Evolutionary conservation across 2,888 invertebrate species (phyloP), one percentile per base, ranked within the genome.

Genomic region (Limnephilus marmoratus): DNA sequence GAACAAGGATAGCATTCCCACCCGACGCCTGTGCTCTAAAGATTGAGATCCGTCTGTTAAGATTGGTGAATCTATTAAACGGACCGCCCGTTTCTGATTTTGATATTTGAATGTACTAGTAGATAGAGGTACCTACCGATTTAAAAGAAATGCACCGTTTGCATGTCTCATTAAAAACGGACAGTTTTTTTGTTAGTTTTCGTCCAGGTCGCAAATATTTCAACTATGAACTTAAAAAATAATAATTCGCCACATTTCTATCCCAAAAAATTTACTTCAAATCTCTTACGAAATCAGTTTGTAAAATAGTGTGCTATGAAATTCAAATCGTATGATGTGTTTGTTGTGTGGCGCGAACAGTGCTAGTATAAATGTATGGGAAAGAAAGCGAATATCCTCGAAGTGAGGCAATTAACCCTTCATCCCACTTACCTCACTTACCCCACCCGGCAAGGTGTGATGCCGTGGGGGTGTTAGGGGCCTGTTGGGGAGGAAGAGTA

Each of bases 401-500:
- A 29, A 45, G 34, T 82, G 81, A 45, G 45, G 81, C 90, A 90
- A 81, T 90, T 82, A 90, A 90, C 90, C 90, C 90, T 90, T 90
- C 90, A 81, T 45, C 90, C n/a, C 80, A 18, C 37, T 29, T 80
- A 15, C 85, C 80, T 31, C 85, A 31, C 83, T 18, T 81, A 29
- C 81, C n/a, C 37, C 37, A 53, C 41, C 15, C 18, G 45, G 41
- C 37, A 34, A 24, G 85, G 83, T 31, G 41, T n/a, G 81, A 45
- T 45, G 81, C 34, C 37, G 81, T 18, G 90, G 81, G 90, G 37
- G 90, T 37, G 53, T 11, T 88, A 2, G n/a, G 53, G n/a, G 45
- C 7, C 7, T 1, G 24, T 7, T 68, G 24, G 68, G 31, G 82
- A 81, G 95, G 94, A 94, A 94, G 94, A 94, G 93, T 90, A 91